Percentiles rank a stretch among this genome's conserved stretches.
Evolutionary conservation across 2,113 vertebrate genomes (phyloP).

Genomic region (Rhabdomys dilectus): DNA sequence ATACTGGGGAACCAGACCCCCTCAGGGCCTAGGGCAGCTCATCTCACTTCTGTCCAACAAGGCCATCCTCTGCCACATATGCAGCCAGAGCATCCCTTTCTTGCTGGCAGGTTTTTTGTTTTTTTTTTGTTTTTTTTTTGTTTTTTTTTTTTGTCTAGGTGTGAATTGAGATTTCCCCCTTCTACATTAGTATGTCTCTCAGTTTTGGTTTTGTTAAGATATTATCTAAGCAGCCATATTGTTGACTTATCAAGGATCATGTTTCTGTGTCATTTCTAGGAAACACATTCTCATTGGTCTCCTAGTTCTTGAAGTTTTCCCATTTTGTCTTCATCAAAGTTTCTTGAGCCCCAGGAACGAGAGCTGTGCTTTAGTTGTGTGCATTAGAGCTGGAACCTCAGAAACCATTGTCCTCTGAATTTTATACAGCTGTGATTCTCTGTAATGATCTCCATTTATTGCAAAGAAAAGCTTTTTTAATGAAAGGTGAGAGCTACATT

Average conservation of each 20-base stretch:
- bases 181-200: background rate
- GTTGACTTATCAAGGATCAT: background rate
- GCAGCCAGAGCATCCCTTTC: background rate
- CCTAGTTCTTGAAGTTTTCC: background rate
- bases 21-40: too few species aligned
- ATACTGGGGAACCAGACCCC: too few species aligned
- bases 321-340: background rate
- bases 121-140: too few species aligned
- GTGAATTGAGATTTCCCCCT: background rate
- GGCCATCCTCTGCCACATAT: too few species aligned
- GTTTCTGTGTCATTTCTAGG: background rate
- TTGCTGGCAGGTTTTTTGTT: background rate
- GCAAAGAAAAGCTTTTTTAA: background rate
- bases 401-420: background rate
- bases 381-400: too few species aligned
- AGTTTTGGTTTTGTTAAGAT: too few species aligned
- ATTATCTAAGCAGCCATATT: background rate
- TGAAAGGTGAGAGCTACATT: background rate
- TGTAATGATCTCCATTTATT: background rate
- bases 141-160: background rate
- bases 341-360: too few species aligned
- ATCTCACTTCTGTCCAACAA: too few species aligned
- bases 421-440: too few species aligned
- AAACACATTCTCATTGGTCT: background rate
- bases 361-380: background rate